Percentiles rank a stretch among this genome's conserved stretches.
Conservation (phyloP, 2,888 invertebrate species). For the Incurvaria masculella region DNA sequence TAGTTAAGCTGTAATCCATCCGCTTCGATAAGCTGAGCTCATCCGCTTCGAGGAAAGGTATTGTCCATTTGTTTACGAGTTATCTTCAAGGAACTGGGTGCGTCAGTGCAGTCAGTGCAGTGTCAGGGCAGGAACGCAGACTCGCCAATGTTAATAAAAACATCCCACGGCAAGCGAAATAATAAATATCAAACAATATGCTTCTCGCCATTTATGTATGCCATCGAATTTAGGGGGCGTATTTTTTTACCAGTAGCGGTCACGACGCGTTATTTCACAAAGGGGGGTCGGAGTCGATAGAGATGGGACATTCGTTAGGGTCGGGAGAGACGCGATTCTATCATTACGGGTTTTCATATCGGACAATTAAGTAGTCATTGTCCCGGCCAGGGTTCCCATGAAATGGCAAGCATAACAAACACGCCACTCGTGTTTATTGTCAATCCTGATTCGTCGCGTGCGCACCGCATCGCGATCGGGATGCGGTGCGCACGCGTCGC, state of each 20-base stretch:
- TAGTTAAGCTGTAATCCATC: too few species aligned
- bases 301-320: slow-evolving; percentile 2
- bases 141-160: background rate
- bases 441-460: slow-evolving; percentile 23
- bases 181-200: slow-evolving; percentile 31
- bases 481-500: too few species aligned
- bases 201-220: slow-evolving; percentile 44
- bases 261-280: slow-evolving; percentile 41
- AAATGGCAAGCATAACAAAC: slow-evolving; percentile 33
- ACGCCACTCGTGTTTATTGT: slow-evolving; percentile 17
- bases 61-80: too few species aligned
- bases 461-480: slow-evolving; percentile 19
- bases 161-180: background rate
- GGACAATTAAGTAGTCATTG: slow-evolving; percentile 51
- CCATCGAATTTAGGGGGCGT: slow-evolving; percentile 36
- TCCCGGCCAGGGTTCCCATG: slow-evolving; percentile 46
- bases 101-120: too few species aligned
- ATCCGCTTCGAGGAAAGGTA: too few species aligned
- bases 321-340: slow-evolving; percentile 25
- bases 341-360: slow-evolving; percentile 46
- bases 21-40: too few species aligned
- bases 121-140: too few species aligned
- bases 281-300: slow-evolving; percentile 20
- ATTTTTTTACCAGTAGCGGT: slow-evolving; percentile 26
- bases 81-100: too few species aligned